Evolutionary conservation across 2,797 vertebrate species (phyloP).

Genomic region (Trichosurus vulpecula): DNA sequence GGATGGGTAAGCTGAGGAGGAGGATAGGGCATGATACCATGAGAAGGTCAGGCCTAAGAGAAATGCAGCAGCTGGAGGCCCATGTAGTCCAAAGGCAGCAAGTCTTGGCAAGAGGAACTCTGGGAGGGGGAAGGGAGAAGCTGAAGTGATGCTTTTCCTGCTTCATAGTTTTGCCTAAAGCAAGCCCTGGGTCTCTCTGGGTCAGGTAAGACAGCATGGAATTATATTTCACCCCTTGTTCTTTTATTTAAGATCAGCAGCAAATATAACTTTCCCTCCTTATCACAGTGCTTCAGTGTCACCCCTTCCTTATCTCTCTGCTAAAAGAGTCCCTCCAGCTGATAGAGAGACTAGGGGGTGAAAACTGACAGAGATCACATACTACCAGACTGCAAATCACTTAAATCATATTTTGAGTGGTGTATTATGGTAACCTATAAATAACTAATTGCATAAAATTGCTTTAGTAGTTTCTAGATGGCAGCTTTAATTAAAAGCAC

Average conservation of each 20-base stretch:
- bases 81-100: not conserved
- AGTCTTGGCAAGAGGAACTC: not conserved
- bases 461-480: constrained; percentile 86
- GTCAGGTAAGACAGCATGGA: constrained; percentile 35
- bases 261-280: constrained; percentile 53
- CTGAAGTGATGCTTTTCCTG: not conserved
- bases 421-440: constrained; percentile 87
- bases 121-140: not conserved
- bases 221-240: constrained; percentile 15
- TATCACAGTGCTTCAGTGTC: constrained; percentile 22
- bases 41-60: not conserved
- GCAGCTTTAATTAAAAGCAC: constrained; percentile 87
- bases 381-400: constrained; percentile 83
- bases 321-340: constrained; percentile 51
- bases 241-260: constrained; percentile 56
- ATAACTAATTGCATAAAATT: constrained; percentile 89
- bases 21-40: not conserved
- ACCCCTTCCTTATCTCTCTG: constrained; percentile 46
- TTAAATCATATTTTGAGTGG: constrained; percentile 85
- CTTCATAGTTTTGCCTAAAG: constrained; percentile 16
- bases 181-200: constrained; percentile 1
- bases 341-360: constrained; percentile 45
- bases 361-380: constrained; percentile 81
- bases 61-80: not conserved
- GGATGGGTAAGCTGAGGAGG: constrained; percentile 19